These are phyloP conservation scores for Orientallactaga sibirica DNA, from an alignment of 2,797 vertebrate genomes.

Conservation along the genomic window DNA sequence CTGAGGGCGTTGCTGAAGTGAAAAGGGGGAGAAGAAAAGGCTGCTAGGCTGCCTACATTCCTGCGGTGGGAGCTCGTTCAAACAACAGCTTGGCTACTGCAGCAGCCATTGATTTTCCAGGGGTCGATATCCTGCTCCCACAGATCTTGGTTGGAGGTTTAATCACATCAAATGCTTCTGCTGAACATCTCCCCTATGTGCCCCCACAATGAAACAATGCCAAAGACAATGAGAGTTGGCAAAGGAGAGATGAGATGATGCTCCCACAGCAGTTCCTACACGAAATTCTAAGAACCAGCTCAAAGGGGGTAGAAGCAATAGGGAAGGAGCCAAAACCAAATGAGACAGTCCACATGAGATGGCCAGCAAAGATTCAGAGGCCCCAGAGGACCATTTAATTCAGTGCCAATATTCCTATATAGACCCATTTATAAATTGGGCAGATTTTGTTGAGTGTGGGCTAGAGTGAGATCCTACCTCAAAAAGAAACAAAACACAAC, in stretches of 20 bases:
- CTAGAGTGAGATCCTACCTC: no score
- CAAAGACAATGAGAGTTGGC: slow-evolving; percentile 57
- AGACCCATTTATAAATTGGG: background rate
- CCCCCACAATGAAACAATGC: slow-evolving; percentile 69
- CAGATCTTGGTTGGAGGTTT: slow-evolving; percentile 87
- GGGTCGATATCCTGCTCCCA: slow-evolving; percentile 89
- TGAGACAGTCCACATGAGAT: slow-evolving; percentile 29
- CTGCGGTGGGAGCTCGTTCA: slow-evolving; percentile 81
- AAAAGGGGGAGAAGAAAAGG: slow-evolving; percentile 57
- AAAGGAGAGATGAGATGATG: slow-evolving; percentile 41
- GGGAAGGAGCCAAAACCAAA: slow-evolving; percentile 74
- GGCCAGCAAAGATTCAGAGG: slow-evolving; percentile 55
- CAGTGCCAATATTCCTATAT: background rate
- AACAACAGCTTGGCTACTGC: slow-evolving; percentile 80
- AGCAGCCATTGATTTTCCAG: slow-evolving; percentile 89
- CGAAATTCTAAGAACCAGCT: slow-evolving; percentile 65
- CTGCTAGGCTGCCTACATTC: slow-evolving; percentile 79
- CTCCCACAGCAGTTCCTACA: background rate
- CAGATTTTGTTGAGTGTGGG: no score
- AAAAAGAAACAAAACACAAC: no score
- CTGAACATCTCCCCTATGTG: slow-evolving; percentile 77
- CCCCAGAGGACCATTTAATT: background rate
- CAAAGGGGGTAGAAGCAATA: background rate
- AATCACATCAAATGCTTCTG: slow-evolving; percentile 88
- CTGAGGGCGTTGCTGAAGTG: slow-evolving; percentile 57